Conservation (phyloP, 1,140 invertebrate genomes). For the Agrilus planipennis region DNA sequence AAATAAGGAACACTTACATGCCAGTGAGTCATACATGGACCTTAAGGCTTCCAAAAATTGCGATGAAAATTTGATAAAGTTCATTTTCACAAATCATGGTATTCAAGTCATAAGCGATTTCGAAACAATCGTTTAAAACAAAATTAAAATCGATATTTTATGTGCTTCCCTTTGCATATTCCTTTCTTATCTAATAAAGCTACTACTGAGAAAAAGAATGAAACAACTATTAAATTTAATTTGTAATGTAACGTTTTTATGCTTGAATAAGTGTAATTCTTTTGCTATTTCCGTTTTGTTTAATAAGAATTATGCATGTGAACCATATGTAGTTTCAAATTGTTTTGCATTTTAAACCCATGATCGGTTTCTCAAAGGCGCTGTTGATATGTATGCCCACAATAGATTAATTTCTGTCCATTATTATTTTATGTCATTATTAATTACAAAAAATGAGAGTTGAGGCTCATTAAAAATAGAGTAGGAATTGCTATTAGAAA, state of each 20-base stretch:
- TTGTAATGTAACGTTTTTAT: neutral
- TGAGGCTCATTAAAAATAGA: no score
- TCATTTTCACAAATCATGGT: constrained; percentile 59
- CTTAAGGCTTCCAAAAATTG: constrained; percentile 36
- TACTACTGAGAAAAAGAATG: neutral
- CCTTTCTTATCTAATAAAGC: neutral
- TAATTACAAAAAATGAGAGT: no score
- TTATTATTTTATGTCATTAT: no score
- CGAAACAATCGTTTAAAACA: constrained; percentile 53
- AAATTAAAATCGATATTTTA: neutral
- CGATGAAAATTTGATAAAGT: constrained; percentile 53
- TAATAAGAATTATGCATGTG: neutral
- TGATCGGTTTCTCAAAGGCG: no score
- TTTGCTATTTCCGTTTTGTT: constrained; percentile 5
- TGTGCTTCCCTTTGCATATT: no score
- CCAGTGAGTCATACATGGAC: constrained; percentile 28
- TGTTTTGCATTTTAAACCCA: no score
- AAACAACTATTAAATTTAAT: neutral
- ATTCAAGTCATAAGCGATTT: constrained; percentile 64
- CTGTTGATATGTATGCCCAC: no score
- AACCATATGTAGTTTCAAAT: no score
- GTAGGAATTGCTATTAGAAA: no score
- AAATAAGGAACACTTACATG: constrained; percentile 3
- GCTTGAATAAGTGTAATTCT: neutral
- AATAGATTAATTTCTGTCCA: no score